phyloP scores from a whole-genome alignment of 1,140 invertebrate genomes.

The Glomeris maerens region DNA sequence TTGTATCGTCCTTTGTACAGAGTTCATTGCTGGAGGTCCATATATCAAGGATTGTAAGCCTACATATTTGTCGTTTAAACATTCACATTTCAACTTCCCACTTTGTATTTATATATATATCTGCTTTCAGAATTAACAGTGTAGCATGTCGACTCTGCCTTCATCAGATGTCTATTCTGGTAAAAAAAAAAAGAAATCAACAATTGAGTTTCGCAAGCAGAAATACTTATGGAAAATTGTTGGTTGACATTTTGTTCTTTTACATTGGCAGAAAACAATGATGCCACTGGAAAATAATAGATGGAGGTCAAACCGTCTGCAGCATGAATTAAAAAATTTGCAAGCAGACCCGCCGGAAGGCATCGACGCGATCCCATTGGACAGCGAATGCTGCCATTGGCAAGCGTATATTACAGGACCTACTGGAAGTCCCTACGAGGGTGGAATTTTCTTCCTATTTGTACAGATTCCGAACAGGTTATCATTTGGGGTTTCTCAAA shows the following conservation, averaged over 20 bases:
- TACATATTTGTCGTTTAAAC: constrained; percentile 6
- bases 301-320: constrained; percentile 54
- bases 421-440: constrained; percentile 78
- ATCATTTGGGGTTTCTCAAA: too few relatives aligned
- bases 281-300: constrained; percentile 46
- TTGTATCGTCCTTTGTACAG: constrained; percentile 54
- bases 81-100: too few relatives aligned
- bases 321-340: constrained; percentile 56
- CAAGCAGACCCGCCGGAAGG: constrained; percentile 74
- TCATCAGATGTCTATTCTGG: constrained; percentile 32
- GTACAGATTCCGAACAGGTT: constrained; percentile 67
- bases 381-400: constrained; percentile 69
- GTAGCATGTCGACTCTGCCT: constrained; percentile 72
- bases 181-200: constrained; percentile 18
- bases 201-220: not conserved
- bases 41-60: constrained; percentile 43
- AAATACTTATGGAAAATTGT: not conserved
- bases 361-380: constrained; percentile 71
- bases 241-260: too few relatives aligned
- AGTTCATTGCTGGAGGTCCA: constrained; percentile 61
- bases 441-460: constrained; percentile 85
- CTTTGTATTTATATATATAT: constrained; percentile 1
- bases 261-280: too few relatives aligned
- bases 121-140: constrained; percentile 44
- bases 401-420: constrained; percentile 81